A percentile compares a stretch with the other conserved stretches of the same genome.
phyloP scores from a whole-genome alignment of 2,888 invertebrate species.

The Pocota personata region DNA sequence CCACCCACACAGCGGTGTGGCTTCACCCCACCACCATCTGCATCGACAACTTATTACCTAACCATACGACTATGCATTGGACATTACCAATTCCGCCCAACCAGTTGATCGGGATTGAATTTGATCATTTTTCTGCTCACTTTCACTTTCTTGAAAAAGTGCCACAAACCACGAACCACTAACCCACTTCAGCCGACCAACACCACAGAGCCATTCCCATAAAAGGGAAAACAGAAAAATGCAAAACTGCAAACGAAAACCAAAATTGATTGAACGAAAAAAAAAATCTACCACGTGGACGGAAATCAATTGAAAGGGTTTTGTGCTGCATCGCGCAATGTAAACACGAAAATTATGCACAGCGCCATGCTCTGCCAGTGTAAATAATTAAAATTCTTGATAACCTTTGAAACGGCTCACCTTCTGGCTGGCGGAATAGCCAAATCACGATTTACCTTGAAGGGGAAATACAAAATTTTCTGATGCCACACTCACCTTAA shows the following conservation, averaged over 20 bases:
- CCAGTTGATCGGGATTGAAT: constrained; percentile 45
- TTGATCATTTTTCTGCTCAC: constrained; percentile 23
- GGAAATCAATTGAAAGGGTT: constrained; percentile 68
- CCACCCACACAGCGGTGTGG: background rate
- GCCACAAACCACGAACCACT: constrained; percentile 26
- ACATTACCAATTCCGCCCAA: constrained; percentile 45
- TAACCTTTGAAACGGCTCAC: constrained; percentile 12
- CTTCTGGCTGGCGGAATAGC: background rate
- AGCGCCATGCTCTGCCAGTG: background rate
- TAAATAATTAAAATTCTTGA: constrained; percentile 22
- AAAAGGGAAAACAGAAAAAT: background rate
- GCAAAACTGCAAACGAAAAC: background rate
- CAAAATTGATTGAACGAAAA: constrained; percentile 37
- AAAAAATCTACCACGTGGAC: constrained; percentile 79
- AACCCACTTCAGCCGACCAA: constrained; percentile 6
- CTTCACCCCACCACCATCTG: background rate
- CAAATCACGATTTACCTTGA: constrained; percentile 8
- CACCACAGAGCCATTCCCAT: too few species aligned
- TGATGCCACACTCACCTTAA: constrained; percentile 86
- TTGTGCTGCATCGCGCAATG: background rate
- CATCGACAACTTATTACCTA: constrained; percentile 52
- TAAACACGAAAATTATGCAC: constrained; percentile 37
- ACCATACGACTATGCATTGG: constrained; percentile 25
- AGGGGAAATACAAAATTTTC: background rate
- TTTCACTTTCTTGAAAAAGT: constrained; percentile 55